phyloP scores from a whole-genome alignment of 1,140 invertebrate genomes.

The Orius laevigatus region DNA sequence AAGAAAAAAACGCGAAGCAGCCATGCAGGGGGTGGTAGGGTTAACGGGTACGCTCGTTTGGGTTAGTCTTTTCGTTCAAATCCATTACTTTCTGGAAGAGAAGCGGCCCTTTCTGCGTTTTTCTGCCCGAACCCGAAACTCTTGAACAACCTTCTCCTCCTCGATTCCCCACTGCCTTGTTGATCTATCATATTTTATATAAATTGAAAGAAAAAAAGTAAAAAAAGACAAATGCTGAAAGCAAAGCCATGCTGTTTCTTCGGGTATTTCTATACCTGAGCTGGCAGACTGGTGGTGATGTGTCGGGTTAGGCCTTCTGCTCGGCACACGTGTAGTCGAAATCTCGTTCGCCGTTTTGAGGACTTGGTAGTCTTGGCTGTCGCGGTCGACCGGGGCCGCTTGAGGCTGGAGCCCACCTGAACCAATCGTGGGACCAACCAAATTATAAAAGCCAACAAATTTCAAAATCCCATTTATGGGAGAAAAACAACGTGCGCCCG shows the following conservation, averaged over 20 bases:
- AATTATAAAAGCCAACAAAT: too few species aligned
- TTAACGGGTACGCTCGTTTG: too few species aligned
- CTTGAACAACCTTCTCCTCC: slow-evolving; percentile 40
- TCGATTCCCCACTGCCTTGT: slow-evolving; percentile 11
- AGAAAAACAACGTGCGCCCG: too few species aligned
- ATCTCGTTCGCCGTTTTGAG: slow-evolving; percentile 83
- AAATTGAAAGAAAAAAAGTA: neutral
- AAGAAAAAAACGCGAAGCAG: slow-evolving; percentile 11
- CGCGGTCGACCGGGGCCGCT: slow-evolving; percentile 32
- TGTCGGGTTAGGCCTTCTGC: neutral
- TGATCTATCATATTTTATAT: too few species aligned
- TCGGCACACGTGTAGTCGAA: slow-evolving; percentile 23
- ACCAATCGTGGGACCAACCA: too few species aligned
- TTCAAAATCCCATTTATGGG: too few species aligned
- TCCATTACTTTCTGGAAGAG: slow-evolving; percentile 59
- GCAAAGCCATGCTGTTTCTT: neutral
- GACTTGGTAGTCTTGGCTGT: slow-evolving; percentile 83
- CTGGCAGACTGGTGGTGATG: slow-evolving; percentile 13
- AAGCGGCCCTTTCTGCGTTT: slow-evolving; percentile 55
- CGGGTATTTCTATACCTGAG: slow-evolving; percentile 12
- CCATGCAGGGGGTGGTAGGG: too few species aligned
- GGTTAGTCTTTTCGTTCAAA: too few species aligned
- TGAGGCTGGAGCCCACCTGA: neutral
- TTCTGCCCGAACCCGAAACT: slow-evolving; percentile 51
- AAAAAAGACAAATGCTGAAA: neutral